Base-by-base conservation (phyloP, 2,113 vertebrate species). In the Corythoichthys haematopterus region DNA sequence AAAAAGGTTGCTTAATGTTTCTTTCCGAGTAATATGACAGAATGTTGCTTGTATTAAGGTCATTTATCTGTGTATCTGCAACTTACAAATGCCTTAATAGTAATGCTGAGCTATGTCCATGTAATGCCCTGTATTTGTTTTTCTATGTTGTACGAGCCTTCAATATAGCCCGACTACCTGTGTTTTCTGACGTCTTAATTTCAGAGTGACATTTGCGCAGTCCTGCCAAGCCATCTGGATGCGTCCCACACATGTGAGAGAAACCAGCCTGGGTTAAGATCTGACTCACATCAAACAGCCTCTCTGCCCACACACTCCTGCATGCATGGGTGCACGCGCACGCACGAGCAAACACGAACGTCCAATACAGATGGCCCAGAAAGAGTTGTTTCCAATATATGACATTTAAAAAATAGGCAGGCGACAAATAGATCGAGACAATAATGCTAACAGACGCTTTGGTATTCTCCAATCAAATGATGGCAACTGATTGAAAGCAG, bases 141-240 rank as follows among this genome's bases (percentile, higher is more conserved):
- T 50, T 67, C 8, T 37, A 14, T 64, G 50, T 48, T 20, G 59
- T 12, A 20, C 33, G 10, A 20, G 59, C n/a, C 28, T 40, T 7
- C 43, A 69, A 66, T 58, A 20, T 66, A 68, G 72, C 74, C 36
- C 40, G 33, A 45, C 71, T 88, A 91, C 89, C 88, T 90, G 87
- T 68, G 52, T 74, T 85, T 80, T 76, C 71, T 81, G 78, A 85
- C 77, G 73, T 87, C 85, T 90, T 84, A 86, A 88, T 87, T 91
- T 91, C 89, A 88, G 85, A 89, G 89, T 91, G 92, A 92, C 91
- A 93, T 92, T 92, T 92, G 88, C 90, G 85, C 82, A 76, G 88
- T 87, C 88, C 87, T 85, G 82, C 51, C 69, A 71, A 91, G 91
- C 92, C 92, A 93, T 93, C 91, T 93, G 92, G 90, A 91, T 87